Evolutionary conservation across 2,888 invertebrate species (phyloP), one percentile per base, ranked within the genome.

Genomic region (Nomada ruficornis): DNA sequence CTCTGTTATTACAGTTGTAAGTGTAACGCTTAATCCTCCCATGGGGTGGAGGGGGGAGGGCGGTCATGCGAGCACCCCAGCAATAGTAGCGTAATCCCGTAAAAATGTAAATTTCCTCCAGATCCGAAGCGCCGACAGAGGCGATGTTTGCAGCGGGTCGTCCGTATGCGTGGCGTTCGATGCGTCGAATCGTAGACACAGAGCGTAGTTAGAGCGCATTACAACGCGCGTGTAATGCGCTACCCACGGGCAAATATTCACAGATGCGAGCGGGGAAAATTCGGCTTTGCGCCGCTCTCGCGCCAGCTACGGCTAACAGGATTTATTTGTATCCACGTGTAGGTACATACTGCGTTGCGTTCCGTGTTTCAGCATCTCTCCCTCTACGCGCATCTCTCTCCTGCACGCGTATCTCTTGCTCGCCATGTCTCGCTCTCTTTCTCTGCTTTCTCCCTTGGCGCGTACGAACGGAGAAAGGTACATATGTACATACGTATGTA

Each of bases 41-140:
- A 65, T 57, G 60, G 82, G 36, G 36, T 36, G 36, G 36, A 7
- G 5, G 0, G 36, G 29, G 71, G 23, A 23, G 23, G 57, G 36
- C 72, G 83, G 74, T 84, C 59, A 57, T 20, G 42, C 50, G 44
- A 52, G 64, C 63, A 71, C 59, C 72, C 57, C 20, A 44, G n/a
- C 26, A 63, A 18, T 62, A 36, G 63, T 64, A 60, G 62, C 79
- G 83, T 92, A 92, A 92, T 92, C 92, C 91, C 85, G 90, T 92
- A 92, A 91, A 92, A 91, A 92, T 92, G 92, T 92, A 92, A 92
- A 92, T 92, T 89, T 77, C 70, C 44, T 11, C 10, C 50, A 47
- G 55, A 74, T 60, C 75, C 68, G 68, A 47, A 81, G 47, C n/a
- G 13, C 10, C 60, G 47, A 54, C 69, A 26, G 44, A 60, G 59